Evolutionary conservation across 2,888 invertebrate genomes (phyloP).

Genomic region (Epistrophe eligans): DNA sequence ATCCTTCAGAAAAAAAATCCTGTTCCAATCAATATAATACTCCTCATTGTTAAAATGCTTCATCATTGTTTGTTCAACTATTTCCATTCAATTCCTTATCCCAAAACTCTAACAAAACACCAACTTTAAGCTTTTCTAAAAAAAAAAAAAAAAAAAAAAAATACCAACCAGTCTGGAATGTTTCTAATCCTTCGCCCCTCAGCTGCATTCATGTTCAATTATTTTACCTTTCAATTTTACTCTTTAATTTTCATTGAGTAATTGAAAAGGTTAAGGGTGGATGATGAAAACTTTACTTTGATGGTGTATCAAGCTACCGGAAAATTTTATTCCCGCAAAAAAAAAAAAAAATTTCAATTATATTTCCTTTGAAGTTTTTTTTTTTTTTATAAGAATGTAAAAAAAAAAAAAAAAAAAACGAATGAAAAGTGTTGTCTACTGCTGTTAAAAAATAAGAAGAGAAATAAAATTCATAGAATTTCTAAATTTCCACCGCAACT

Average conservation of each 20-base stretch:
- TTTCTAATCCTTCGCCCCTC: conserved; percentile 11
- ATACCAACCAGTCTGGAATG: conserved; percentile 11
- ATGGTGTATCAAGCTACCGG: conserved; percentile 43
- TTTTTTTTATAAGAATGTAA: too few relatives aligned
- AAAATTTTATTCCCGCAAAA: conserved; percentile 15
- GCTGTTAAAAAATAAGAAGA: neutral
- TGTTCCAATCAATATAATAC: neutral
- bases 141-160: neutral
- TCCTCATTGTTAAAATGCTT: neutral
- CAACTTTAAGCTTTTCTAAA: neutral
- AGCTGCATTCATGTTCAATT: conserved; percentile 3
- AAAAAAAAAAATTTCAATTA: conserved; percentile 39
- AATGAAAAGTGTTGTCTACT: conserved; percentile 1
- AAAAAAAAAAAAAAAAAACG: neutral
- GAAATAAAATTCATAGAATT: conserved; percentile 26
- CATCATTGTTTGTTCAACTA: conserved; percentile 11
- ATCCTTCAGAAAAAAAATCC: neutral
- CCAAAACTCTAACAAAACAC: neutral
- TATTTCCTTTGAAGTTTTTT: conserved; percentile 37
- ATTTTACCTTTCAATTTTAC: conserved; percentile 31
- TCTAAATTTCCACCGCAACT: conserved; percentile 49
- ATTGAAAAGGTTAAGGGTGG: conserved; percentile 8
- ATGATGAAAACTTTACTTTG: conserved; percentile 36
- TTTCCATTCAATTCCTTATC: conserved; percentile 7
- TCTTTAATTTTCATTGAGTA: conserved; percentile 45